These are phyloP conservation scores for Thymelicus acteon DNA, from an alignment of 2,888 invertebrate genomes.

Conservation along the genomic window DNA sequence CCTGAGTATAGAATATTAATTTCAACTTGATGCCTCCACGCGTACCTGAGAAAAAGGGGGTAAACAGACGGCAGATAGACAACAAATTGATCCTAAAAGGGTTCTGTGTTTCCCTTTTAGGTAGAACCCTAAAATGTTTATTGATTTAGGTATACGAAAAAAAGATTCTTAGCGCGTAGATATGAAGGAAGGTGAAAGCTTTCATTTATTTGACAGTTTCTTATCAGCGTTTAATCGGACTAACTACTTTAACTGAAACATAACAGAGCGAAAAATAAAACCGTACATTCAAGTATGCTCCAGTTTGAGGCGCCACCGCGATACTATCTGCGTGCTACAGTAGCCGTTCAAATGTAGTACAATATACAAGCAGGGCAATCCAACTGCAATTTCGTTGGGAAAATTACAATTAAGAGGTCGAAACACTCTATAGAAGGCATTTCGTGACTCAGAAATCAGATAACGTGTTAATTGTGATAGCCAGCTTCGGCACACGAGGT, in stretches of 20 bases:
- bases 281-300: constrained; percentile 7
- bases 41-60: too few relatives aligned
- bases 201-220: not conserved
- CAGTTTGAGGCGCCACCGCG: constrained; percentile 21
- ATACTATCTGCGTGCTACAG: constrained; percentile 28
- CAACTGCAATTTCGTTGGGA: constrained; percentile 34
- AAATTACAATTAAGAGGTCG: constrained; percentile 36
- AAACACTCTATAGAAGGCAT: constrained; percentile 22
- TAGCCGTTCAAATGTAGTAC: constrained; percentile 31
- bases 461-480: constrained; percentile 27
- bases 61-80: too few relatives aligned
- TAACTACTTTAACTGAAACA: not conserved
- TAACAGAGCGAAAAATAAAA: constrained; percentile 16
- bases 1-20: too few relatives aligned
- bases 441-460: constrained; percentile 28
- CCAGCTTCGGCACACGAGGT: constrained; percentile 10
- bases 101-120: too few relatives aligned
- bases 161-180: too few relatives aligned
- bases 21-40: too few relatives aligned
- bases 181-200: too few relatives aligned
- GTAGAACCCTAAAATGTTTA: too few relatives aligned
- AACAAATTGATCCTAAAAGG: too few relatives aligned
- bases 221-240: not conserved
- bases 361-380: constrained; percentile 23
- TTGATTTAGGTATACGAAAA: too few relatives aligned